Evolutionary conservation across 2,797 vertebrate genomes (phyloP).

Genomic region (Caiman crocodilus): DNA sequence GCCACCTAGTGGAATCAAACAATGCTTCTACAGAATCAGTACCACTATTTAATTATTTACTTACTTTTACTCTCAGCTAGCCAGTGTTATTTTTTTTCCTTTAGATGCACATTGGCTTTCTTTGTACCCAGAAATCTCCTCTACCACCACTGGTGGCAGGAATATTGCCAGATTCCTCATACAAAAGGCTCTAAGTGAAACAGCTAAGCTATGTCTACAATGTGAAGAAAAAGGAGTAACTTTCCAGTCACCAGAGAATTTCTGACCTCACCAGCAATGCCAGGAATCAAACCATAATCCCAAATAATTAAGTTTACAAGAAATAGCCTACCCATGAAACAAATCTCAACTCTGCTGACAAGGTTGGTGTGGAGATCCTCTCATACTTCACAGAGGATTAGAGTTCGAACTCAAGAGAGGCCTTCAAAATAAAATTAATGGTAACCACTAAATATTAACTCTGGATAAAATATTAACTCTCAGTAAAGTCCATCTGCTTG

Average conservation of each 20-base stretch:
- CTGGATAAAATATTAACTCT: neutral
- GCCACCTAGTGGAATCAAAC: slow-evolving; percentile 67
- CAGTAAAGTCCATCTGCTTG: neutral
- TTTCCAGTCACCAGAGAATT: slow-evolving; percentile 23
- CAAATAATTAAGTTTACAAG: slow-evolving; percentile 70
- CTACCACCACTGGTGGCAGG: neutral
- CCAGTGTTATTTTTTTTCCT: neutral
- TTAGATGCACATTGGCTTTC: neutral
- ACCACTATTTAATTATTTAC: neutral
- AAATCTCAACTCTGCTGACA: neutral
- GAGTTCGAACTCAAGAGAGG: neutral
- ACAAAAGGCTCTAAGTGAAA: neutral
- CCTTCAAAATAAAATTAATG: neutral
- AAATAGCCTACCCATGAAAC: slow-evolving; percentile 26
- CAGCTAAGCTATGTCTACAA: neutral
- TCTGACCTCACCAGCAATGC: neutral
- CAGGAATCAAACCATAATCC: slow-evolving; percentile 66
- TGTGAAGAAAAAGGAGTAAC: neutral
- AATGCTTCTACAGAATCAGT: neutral
- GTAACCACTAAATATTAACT: neutral
- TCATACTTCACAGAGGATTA: slow-evolving; percentile 1
- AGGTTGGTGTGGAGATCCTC: neutral
- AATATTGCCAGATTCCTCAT: neutral
- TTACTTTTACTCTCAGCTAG: neutral
- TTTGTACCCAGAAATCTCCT: neutral